Evolutionary conservation across 2,888 invertebrate genomes (phyloP), one percentile per base, ranked within the genome.

Genomic region (Harpalus rufipes): DNA sequence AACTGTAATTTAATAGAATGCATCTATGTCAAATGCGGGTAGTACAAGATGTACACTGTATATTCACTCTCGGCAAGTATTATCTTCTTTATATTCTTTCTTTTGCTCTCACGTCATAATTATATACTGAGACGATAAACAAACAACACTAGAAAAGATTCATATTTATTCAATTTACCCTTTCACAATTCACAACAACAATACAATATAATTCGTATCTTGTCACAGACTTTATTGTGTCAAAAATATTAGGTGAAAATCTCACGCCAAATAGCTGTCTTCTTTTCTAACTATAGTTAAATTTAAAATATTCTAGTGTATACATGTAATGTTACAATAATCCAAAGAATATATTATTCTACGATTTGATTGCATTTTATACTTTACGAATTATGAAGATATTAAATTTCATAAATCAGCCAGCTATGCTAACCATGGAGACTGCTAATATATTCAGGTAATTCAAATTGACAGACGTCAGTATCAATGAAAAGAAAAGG

Each of bases 1-100:
- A 84, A 84, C 84, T 84, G 78, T 84, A 84, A 84, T 84, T 84
- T 84, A 84, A 84, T 84, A 76, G 65, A 84, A 84, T 84, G 84
- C 84, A 84, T 84, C 84, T 84, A 78, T 84, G 84, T 84, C 84
- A 84, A 78, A 84, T 78, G 76, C 83, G 83, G 83, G 83, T 16
- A 41, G 41, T 56, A 68, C 72, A 74, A 41, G 18, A 41, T 74
- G 44, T 41, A 74, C 44, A 72, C 72, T 44, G 44, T 39, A 7
- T 79, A 7, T 79, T n/a, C 72, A 25, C 72, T 41, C 12, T 74
- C 41, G 18, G 7, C 72, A 4, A 41, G 44, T 44, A 74, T 44
- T 44, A 74, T 79, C 14, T 44, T 78, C 25, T 39, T 32, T 80
- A 12, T 63, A 32, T 14, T 79, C 39, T 59, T 14, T 79, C 39